Base-by-base conservation (phyloP, 92 coral and sea anemone species). In the Palythoa caribaeorum region DNA sequence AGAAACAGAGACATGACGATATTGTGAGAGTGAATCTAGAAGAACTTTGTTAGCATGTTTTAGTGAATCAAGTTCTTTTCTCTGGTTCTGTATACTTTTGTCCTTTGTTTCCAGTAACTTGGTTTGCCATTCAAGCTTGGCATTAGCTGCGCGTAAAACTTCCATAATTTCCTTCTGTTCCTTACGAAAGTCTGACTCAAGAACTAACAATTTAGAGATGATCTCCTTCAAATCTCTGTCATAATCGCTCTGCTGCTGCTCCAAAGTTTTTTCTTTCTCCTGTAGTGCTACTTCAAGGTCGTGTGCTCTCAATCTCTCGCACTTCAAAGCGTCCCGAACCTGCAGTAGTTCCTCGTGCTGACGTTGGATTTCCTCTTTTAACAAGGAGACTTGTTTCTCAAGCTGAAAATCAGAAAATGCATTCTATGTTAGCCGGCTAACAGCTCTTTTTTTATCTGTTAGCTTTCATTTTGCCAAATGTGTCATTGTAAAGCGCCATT, bases 111-210 rank as follows among this genome's bases (percentile, higher is more conserved):
- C 52, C 10, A 93, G 78, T 40, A 91, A 90, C 17, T 86, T 87
- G 55, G 76, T 36, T 86, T 93, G 63, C 63, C 75, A 73, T 83
- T 91, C 94, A 21, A 93, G 90, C 20, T 88, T 75, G 6, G 92
- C 81, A 66, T 95, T 94, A 79, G 91, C 94, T 1, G 69, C 88
- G 19, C 73, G 83, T 3, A 93, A 38, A 37, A 88, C 83, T 38
- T 83, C 60, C 16, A 85, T 84, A 17, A 95, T 95, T 62, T 95
- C 92, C 21, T 79, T 88, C 51, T 93, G 96, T 55, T 95, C 98
- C 84, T 88, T 89, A 1, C 90, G 93, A 74, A 95, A 93, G 78
- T 90, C 93, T 60, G 92, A 84, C 21, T 95, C 98, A 12, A 95
- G 90, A 2, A 94, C 76, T 62, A 90, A 59, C 11, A 95, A 90